These are phyloP conservation scores for Dynastes maya DNA, from an alignment of 2,888 invertebrate species.

Conservation along the genomic window DNA sequence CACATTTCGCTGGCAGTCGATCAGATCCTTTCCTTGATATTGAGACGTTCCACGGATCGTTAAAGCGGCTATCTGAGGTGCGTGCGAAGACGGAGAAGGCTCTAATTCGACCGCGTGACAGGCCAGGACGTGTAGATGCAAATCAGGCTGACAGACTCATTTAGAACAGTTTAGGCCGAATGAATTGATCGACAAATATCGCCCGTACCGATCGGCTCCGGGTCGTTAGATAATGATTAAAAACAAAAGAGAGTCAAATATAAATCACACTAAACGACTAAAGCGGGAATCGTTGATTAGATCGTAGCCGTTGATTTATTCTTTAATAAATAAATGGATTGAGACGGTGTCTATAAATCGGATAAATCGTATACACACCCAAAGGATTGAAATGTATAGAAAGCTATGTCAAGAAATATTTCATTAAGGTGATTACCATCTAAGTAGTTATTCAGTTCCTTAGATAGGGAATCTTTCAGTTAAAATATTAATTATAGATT, in stretches of 20 bases:
- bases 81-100: constrained; percentile 20
- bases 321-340: constrained; percentile 42
- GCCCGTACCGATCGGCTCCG: constrained; percentile 28
- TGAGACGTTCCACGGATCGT: constrained; percentile 36
- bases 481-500: no score
- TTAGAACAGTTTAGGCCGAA: constrained; percentile 53
- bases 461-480: no score
- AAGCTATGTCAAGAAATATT: not conserved
- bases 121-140: constrained; percentile 55
- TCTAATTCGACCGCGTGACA: constrained; percentile 48
- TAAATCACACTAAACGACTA: constrained; percentile 48
- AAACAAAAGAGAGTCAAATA: constrained; percentile 46
- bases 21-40: constrained; percentile 28
- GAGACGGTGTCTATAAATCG: not conserved
- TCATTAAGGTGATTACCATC: not conserved
- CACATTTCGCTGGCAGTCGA: constrained; percentile 37
- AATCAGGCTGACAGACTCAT: constrained; percentile 57
- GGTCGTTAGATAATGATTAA: constrained; percentile 38
- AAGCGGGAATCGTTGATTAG: constrained; percentile 38
- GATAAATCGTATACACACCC: not conserved
- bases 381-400: not conserved
- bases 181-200: constrained; percentile 50
- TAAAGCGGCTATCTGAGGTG: constrained; percentile 23
- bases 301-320: constrained; percentile 40
- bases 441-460: no score